A percentile compares a stretch with the other conserved stretches of the same genome.
These are phyloP conservation scores for Eurois occulta DNA, from an alignment of 2,888 invertebrate species.

Conservation along the genomic window DNA sequence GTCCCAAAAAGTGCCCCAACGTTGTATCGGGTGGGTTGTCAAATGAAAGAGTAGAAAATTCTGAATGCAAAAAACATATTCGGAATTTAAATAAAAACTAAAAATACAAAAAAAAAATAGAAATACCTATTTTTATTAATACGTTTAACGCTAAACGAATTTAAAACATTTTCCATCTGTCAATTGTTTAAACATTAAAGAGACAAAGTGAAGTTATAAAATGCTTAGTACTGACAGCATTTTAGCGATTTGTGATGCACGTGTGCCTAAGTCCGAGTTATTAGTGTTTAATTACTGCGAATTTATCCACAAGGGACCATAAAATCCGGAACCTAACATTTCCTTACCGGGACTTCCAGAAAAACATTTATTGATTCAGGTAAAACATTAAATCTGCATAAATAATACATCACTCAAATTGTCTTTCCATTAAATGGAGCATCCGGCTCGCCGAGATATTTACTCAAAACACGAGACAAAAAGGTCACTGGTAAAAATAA, in stretches of 20 bases:
- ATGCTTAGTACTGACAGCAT: not conserved
- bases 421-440: conserved; percentile 2
- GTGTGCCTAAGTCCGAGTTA: not conserved
- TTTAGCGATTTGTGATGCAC: not conserved
- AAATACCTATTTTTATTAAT: too few relatives aligned
- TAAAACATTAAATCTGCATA: not conserved
- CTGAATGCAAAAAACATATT: not conserved
- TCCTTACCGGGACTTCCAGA: not conserved
- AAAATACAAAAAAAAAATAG: too few relatives aligned
- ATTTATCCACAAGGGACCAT: not conserved
- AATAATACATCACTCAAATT: conserved; percentile 4
- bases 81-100: not conserved
- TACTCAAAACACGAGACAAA: not conserved
- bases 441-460: not conserved
- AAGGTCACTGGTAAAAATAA: conserved; percentile 2
- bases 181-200: not conserved
- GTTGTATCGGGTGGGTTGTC: too few relatives aligned
- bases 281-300: not conserved
- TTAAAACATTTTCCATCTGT: too few relatives aligned
- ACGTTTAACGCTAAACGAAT: too few relatives aligned
- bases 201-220: not conserved
- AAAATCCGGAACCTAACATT: not conserved
- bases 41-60: not conserved
- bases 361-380: not conserved
- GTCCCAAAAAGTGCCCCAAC: not conserved